Conservation (phyloP, 2,113 vertebrate genomes). For the Odocoileus hemionus region DNA sequence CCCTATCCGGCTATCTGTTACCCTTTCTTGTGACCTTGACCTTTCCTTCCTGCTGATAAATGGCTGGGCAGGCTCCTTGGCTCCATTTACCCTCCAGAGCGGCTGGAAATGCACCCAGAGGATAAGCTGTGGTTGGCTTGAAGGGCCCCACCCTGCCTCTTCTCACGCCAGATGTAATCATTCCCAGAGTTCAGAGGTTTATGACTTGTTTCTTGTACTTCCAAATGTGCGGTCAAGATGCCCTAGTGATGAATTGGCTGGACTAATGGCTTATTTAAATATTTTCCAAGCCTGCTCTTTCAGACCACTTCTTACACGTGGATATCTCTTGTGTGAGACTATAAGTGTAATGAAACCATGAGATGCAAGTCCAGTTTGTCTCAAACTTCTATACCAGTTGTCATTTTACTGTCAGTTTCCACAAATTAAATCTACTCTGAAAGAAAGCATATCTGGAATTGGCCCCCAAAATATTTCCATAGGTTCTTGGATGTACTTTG, state of each 20-base stretch:
- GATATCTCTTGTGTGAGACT: slow-evolving; percentile 23
- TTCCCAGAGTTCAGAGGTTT: slow-evolving; percentile 76
- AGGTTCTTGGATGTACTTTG: neutral
- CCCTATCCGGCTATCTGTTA: neutral
- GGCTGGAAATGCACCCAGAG: neutral
- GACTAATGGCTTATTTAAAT: slow-evolving; percentile 70
- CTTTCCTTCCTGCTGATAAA: slow-evolving; percentile 37
- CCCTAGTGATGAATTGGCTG: slow-evolving; percentile 72
- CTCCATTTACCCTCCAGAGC: slow-evolving; percentile 30
- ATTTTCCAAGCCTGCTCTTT: slow-evolving; percentile 68
- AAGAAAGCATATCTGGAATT: neutral
- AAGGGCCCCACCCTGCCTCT: slow-evolving; percentile 43
- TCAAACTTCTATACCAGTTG: neutral
- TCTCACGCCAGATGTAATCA: slow-evolving; percentile 72
- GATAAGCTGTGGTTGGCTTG: slow-evolving; percentile 26
- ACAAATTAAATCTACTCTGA: neutral
- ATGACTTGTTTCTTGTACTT: slow-evolving; percentile 79
- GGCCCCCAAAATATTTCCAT: neutral
- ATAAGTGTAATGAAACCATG: neutral
- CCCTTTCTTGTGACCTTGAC: neutral
- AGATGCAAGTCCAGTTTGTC: neutral
- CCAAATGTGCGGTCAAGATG: slow-evolving; percentile 78
- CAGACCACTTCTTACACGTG: slow-evolving; percentile 34
- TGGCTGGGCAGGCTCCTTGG: neutral
- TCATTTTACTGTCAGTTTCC: neutral